Conservation (phyloP, 2,113 vertebrate genomes). For the Sinocyclocheilus grahami region DNA sequence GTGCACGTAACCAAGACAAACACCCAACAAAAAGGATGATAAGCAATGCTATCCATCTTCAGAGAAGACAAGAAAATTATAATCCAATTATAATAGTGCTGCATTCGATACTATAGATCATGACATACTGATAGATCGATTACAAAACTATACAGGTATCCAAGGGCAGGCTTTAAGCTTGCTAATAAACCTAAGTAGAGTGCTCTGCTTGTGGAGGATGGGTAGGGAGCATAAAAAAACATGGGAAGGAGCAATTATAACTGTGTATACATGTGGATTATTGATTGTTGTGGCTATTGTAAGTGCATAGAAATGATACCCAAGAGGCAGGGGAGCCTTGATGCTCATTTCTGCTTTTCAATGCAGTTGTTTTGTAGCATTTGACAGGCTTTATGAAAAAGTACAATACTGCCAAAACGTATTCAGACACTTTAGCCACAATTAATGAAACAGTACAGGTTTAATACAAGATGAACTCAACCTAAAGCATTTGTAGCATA, state of each 20-base stretch:
- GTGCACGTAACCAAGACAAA: constrained; percentile 71
- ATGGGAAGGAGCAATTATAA: constrained; percentile 9
- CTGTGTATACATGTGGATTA: constrained; percentile 15
- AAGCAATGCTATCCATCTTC: constrained; percentile 69
- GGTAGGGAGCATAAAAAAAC: not conserved
- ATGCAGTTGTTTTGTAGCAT: not conserved
- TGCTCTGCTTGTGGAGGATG: not conserved
- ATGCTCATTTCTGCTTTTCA: not conserved
- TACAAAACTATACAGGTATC: too few species aligned
- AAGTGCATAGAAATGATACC: constrained; percentile 12
- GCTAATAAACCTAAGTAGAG: constrained; percentile 62
- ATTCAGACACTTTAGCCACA: not conserved
- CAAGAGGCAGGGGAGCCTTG: not conserved
- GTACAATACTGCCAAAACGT: not conserved
- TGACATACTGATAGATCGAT: too few species aligned
- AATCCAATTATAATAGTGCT: too few species aligned
- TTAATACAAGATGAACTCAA: not conserved
- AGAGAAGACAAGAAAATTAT: constrained; percentile 30
- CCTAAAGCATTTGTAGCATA: not conserved
- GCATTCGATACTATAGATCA: too few species aligned
- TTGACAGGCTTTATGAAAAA: not conserved
- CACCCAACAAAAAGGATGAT: constrained; percentile 66
- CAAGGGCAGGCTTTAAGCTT: too few species aligned
- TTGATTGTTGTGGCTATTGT: constrained; percentile 20
- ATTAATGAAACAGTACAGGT: not conserved